A percentile compares a stretch with the other conserved stretches of the same genome.
Conservation (phyloP, 1,140 invertebrate genomes). For the Camponotus pennsylvanicus region DNA sequence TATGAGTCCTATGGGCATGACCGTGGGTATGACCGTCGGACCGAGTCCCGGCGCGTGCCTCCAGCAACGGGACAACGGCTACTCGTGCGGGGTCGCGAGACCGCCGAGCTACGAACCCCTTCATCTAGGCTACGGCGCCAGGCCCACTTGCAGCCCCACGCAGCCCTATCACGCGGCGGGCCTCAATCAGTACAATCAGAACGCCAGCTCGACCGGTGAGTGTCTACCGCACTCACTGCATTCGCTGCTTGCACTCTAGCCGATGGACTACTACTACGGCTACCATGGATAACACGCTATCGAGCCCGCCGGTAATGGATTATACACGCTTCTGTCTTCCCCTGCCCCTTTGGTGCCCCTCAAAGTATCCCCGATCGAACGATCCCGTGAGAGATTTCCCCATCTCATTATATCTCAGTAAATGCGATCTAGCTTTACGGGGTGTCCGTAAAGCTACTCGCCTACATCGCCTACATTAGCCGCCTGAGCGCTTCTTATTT, state of each 20-base stretch:
- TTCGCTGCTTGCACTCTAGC: conserved; percentile 86
- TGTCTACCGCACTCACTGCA: conserved; percentile 87
- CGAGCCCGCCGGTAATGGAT: conserved; percentile 77
- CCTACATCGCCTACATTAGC: conserved; percentile 8
- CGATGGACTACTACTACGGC: conserved; percentile 83
- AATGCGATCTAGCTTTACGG: neutral
- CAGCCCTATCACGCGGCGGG: conserved; percentile 88
- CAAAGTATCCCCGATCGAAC: conserved; percentile 31
- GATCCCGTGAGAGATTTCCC: neutral
- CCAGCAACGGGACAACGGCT: conserved; percentile 89
- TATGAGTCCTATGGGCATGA: conserved; percentile 86
- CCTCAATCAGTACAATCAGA: conserved; percentile 88
- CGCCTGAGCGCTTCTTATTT: conserved; percentile 33
- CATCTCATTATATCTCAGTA: neutral
- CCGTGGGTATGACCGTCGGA: conserved; percentile 85
- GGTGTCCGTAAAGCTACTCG: neutral
- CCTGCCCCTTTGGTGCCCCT: neutral
- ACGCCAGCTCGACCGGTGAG: conserved; percentile 88
- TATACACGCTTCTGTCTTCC: conserved; percentile 69
- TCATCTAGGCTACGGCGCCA: conserved; percentile 89
- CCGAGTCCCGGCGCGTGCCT: conserved; percentile 89
- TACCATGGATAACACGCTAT: conserved; percentile 83
- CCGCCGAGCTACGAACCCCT: conserved; percentile 89
- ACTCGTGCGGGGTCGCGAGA: conserved; percentile 89
- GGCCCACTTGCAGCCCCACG: conserved; percentile 89